These are phyloP conservation scores for Melanerpes formicivorus DNA, from an alignment of 2,113 vertebrate species.

Conservation along the genomic window DNA sequence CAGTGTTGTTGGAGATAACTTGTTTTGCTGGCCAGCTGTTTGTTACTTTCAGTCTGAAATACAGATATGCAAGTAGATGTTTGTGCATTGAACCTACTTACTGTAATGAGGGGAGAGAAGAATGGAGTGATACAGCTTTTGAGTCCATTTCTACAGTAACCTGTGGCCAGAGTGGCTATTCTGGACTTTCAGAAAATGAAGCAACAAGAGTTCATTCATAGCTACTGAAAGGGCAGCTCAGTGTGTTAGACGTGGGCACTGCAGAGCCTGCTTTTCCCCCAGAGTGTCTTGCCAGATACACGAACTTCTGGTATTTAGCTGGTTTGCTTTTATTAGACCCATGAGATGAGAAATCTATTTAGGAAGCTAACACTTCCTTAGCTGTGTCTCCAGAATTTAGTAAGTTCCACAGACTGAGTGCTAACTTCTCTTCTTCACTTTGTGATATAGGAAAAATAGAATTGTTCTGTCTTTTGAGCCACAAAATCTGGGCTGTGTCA, in stretches of 20 bases:
- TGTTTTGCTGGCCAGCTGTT: neutral
- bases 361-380: neutral
- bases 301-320: neutral
- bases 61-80: neutral
- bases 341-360: neutral
- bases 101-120: neutral
- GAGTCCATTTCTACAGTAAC: neutral
- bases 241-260: neutral
- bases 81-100: neutral
- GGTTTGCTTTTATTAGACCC: neutral
- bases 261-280: neutral
- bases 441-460: neutral
- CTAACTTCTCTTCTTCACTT: neutral
- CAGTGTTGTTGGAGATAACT: neutral
- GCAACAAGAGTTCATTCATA: neutral
- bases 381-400: neutral
- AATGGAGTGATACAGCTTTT: neutral
- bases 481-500: neutral
- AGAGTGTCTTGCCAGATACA: neutral
- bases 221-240: neutral
- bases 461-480: neutral
- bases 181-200: neutral
- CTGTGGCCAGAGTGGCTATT: neutral
- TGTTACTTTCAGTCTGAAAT: neutral
- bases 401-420: neutral